Evolutionary conservation across 1,140 invertebrate species (phyloP), one percentile per base, ranked within the genome.

Genomic region (Aleiodes sp.): DNA sequence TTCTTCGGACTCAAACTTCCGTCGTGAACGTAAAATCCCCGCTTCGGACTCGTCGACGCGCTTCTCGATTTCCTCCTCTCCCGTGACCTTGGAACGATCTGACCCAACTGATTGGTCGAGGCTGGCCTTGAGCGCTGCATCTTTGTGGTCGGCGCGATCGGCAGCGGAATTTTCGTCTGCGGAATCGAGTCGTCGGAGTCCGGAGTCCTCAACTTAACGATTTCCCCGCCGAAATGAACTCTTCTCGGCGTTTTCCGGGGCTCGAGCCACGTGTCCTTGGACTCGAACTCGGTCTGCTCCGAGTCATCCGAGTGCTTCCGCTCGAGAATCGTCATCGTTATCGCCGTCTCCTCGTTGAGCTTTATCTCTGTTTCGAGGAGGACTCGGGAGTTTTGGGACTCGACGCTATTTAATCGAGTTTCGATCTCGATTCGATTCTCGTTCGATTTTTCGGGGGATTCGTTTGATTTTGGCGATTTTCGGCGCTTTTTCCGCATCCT

Each of bases 351-450:
- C 9, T 92, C 89, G 73, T 92, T 89, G 61, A 94, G 91, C 76
- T 93, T 91, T 14, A 94, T 93, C 87, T 94, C 92, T 0, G 92
- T 94, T 84, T 94, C 92, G 65, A 94, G 87, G 37, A 94, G 91
- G 0, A 94, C 88, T 82, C 91, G 90, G 4, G 78, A 77, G 1
- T 76, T 74, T 2, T 75, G 77, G 37, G 78, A 61, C 19, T 73
- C 28, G 41, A 70, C 72, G 16, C 65, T 16, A 33, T 65, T 41
- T 1, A 41, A 6, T 68, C 35, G 7, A 43, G 59, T 41, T 0
- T 64, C 61, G 59, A 31, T 43, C 65, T 64, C 29, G 14, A 29
- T 70, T 9, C 37, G 52, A 60, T 65, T 28, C 61, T 64, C 46
- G n/a, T 68, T 62, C n/a, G n/a, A n/a, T n/a, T n/a, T n/a, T n/a